Conservation (phyloP, 2,113 vertebrate genomes). For the Genyomyrus donnyi region DNA sequence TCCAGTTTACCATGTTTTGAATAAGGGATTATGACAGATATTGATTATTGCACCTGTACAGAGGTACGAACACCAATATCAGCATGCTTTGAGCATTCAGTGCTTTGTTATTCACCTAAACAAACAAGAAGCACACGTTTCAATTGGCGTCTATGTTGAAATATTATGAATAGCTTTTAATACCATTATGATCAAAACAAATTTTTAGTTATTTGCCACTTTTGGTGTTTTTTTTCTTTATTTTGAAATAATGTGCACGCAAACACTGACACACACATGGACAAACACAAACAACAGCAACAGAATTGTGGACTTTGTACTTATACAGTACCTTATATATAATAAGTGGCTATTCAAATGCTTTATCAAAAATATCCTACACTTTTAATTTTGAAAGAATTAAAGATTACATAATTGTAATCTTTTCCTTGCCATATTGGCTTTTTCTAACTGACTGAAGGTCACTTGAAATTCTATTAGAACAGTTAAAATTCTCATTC, state of each 20-base stretch:
- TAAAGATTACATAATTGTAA: not conserved
- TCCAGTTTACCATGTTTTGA: not conserved
- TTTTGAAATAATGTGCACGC: not conserved
- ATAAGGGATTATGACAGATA: not conserved
- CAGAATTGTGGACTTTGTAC: not conserved
- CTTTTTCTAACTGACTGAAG: not conserved
- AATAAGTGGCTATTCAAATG: not conserved
- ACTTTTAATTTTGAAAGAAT: not conserved
- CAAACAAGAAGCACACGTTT: not conserved
- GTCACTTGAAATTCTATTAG: not conserved
- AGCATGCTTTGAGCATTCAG: not conserved
- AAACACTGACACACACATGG: too few relatives aligned
- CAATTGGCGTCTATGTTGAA: not conserved
- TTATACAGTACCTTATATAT: not conserved
- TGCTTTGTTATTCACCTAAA: not conserved
- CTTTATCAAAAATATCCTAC: not conserved
- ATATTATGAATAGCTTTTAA: not conserved
- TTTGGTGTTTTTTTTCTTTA: not conserved
- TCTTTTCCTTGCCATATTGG: not conserved
- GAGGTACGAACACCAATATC: not conserved
- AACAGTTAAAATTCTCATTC: not conserved
- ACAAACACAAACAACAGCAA: not conserved
- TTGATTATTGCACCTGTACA: not conserved
- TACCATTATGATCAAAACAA: not conserved
- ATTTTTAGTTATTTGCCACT: not conserved